A percentile compares a stretch with the other conserved stretches of the same genome.
These are phyloP conservation scores for Macrosoma leucophasiata DNA, from an alignment of 2,888 invertebrate genomes.

Conservation along the genomic window DNA sequence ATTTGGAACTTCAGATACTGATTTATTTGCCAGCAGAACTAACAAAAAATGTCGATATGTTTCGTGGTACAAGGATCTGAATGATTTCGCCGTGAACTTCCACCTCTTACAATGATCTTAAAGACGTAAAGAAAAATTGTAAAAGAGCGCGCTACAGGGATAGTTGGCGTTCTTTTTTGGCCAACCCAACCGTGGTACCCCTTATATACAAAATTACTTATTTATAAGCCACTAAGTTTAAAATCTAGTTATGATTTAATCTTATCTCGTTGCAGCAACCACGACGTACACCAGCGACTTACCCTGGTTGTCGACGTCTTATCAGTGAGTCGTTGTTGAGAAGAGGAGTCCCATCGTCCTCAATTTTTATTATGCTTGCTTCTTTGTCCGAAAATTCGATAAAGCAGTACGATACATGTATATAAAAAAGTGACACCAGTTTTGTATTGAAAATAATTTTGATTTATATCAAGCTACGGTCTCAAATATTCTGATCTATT, in stretches of 20 bases:
- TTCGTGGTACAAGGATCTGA: constrained; percentile 26
- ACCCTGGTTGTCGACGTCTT: constrained; percentile 14
- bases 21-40: constrained; percentile 25
- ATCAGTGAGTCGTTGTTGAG: constrained; percentile 11
- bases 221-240: constrained; percentile 11
- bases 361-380: constrained; percentile 11
- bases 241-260: constrained; percentile 7
- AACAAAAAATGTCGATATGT: constrained; percentile 26
- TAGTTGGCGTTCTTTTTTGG: constrained; percentile 24
- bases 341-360: constrained; percentile 1
- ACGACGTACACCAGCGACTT: constrained; percentile 6
- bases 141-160: constrained; percentile 22
- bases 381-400: constrained; percentile 11
- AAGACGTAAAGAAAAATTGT: constrained; percentile 23
- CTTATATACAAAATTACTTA: constrained; percentile 11
- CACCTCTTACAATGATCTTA: constrained; percentile 23
- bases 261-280: constrained; percentile 10
- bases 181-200: too few relatives aligned
- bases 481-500: too few relatives aligned
- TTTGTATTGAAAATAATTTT: too few relatives aligned
- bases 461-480: too few relatives aligned
- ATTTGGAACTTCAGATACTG: constrained; percentile 23
- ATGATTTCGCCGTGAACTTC: constrained; percentile 21
- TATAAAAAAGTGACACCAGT: too few relatives aligned
- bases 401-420: constrained; percentile 13